These are phyloP conservation scores for Bactericera cockerelli DNA, from an alignment of 1,140 invertebrate species.

Conservation along the genomic window DNA sequence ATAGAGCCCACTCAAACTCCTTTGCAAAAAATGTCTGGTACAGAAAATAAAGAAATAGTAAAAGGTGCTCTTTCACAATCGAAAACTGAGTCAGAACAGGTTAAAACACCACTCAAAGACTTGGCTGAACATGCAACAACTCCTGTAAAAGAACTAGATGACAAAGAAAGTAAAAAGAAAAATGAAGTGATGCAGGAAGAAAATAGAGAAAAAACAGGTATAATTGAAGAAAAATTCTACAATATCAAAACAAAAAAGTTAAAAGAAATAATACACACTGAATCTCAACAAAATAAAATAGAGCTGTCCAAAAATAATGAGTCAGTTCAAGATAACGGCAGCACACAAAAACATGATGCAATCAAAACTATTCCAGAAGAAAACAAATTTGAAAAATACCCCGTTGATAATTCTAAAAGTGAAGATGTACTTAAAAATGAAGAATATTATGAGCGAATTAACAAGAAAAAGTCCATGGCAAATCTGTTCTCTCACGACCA, in stretches of 20 bases:
- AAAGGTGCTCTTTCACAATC: too few relatives aligned
- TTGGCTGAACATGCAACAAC: neutral
- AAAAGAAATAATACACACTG: neutral
- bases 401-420: neutral
- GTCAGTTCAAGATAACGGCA: neutral
- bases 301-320: neutral
- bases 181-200: neutral
- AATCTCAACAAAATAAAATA: neutral
- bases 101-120: too few relatives aligned
- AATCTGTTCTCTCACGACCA: neutral
- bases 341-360: neutral
- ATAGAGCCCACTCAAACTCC: too few relatives aligned
- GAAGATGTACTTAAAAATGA: neutral
- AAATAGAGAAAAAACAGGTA: neutral
- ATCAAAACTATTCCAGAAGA: neutral
- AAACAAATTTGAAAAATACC: neutral
- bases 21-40: too few relatives aligned
- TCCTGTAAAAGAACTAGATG: neutral
- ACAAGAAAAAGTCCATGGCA: constrained; percentile 2
- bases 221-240: neutral
- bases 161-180: constrained; percentile 1
- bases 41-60: too few relatives aligned
- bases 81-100: too few relatives aligned
- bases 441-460: neutral
- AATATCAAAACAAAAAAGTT: constrained; percentile 4